Conservation (phyloP, 2,113 vertebrate genomes). For the Grallaria varia region DNA sequence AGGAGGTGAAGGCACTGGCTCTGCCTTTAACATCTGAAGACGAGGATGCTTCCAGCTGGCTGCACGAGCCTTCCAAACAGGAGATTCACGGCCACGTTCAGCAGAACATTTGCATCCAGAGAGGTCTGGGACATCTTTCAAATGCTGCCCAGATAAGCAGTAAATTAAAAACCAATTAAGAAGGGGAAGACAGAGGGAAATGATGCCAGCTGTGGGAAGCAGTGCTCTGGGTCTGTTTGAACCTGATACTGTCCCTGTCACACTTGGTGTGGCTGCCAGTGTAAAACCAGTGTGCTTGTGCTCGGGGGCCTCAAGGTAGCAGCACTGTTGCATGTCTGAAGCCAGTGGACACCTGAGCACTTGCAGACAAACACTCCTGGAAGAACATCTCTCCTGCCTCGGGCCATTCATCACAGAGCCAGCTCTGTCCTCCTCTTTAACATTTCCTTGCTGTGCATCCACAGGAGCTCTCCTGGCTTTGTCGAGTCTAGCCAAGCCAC, state of each 20-base stretch:
- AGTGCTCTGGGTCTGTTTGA: not conserved
- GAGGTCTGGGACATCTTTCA: not conserved
- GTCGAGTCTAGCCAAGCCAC: not conserved
- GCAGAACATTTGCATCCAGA: not conserved
- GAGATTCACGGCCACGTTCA: not conserved
- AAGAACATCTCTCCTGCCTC: not conserved
- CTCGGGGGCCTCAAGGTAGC: conserved; percentile 24
- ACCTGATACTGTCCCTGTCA: not conserved
- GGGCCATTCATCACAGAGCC: not conserved
- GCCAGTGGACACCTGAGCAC: not conserved
- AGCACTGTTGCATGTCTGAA: conserved; percentile 20
- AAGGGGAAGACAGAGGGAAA: not conserved
- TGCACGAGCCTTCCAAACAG: not conserved
- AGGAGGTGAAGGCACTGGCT: not conserved
- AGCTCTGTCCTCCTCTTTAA: not conserved
- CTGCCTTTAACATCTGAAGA: not conserved
- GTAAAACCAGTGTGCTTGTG: not conserved
- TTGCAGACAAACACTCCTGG: not conserved
- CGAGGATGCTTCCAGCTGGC: not conserved
- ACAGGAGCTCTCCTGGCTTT: not conserved
- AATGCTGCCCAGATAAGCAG: not conserved
- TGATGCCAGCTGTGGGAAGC: not conserved
- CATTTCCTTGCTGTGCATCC: not conserved
- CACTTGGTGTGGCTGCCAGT: not conserved
- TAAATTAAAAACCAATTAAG: conserved; percentile 37